Evolutionary conservation across 2,797 vertebrate species (phyloP).

Genomic region (Artibeus lituratus): DNA sequence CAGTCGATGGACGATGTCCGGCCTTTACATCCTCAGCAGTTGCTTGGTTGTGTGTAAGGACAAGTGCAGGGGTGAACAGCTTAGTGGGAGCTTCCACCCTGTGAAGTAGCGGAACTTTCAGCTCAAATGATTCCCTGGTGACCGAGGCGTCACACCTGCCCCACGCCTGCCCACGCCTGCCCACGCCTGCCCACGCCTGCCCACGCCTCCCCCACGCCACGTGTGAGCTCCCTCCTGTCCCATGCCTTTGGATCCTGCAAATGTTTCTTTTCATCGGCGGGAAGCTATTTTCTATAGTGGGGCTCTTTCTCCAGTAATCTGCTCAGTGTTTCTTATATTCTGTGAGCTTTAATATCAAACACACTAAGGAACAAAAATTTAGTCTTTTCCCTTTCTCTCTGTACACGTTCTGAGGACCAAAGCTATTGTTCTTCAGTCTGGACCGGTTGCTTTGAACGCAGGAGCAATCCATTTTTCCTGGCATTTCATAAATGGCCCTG

Average conservation of each 20-base stretch:
- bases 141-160: not conserved
- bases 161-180: no score
- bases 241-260: not conserved
- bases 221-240: not conserved
- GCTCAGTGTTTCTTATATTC: not conserved
- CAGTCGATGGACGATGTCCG: not conserved
- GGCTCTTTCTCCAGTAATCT: not conserved
- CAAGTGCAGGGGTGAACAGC: not conserved
- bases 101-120: not conserved
- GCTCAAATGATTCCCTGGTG: not conserved
- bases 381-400: not conserved
- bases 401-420: not conserved
- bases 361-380: not conserved
- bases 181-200: no score
- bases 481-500: slow-evolving; percentile 51
- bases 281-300: not conserved
- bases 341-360: not conserved
- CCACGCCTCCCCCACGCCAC: no score
- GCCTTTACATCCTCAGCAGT: not conserved
- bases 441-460: not conserved
- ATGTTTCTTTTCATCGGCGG: not conserved
- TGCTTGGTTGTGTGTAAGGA: not conserved
- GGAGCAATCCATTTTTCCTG: slow-evolving; percentile 41
- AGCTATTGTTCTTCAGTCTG: not conserved
- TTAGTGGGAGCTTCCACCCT: not conserved